These are phyloP conservation scores for Percina caprodes DNA, from an alignment of 2,113 vertebrate species.

Conservation along the genomic window DNA sequence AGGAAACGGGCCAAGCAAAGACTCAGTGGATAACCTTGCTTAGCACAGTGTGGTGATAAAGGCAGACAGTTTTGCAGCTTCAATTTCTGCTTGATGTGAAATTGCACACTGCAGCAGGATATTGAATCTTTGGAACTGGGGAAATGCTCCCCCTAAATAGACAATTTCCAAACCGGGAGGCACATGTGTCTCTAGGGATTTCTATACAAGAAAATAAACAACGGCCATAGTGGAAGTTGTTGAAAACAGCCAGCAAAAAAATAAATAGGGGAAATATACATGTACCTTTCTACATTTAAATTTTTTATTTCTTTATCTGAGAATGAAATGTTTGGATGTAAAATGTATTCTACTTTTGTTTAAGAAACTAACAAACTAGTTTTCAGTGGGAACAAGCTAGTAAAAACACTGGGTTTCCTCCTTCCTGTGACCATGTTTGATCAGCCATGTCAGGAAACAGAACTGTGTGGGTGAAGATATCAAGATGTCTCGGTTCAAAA, in stretches of 20 bases:
- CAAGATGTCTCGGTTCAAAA: constrained; percentile 43
- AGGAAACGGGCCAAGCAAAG: constrained; percentile 1
- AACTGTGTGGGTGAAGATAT: constrained; percentile 11
- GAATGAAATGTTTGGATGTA: background rate
- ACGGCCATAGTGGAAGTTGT: background rate
- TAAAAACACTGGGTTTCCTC: background rate
- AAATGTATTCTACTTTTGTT: background rate
- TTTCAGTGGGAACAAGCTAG: background rate
- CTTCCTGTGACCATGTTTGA: constrained; percentile 37
- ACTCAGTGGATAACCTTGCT: constrained; percentile 40
- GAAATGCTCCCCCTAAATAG: constrained; percentile 19
- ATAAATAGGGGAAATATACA: background rate
- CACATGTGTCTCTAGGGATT: background rate
- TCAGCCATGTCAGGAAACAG: constrained; percentile 23
- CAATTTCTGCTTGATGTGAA: constrained; percentile 15
- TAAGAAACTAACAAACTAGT: background rate
- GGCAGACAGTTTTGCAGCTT: constrained; percentile 28
- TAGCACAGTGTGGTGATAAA: constrained; percentile 22
- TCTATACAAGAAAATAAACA: background rate
- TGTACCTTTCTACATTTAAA: background rate
- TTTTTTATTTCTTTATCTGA: background rate
- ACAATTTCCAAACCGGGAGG: constrained; percentile 10
- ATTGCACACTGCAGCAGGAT: constrained; percentile 41
- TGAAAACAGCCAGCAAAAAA: background rate
- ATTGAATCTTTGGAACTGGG: constrained; percentile 33